Base-by-base conservation (phyloP, 2,113 vertebrate genomes). In the Tenebrosternarchus preto region DNA sequence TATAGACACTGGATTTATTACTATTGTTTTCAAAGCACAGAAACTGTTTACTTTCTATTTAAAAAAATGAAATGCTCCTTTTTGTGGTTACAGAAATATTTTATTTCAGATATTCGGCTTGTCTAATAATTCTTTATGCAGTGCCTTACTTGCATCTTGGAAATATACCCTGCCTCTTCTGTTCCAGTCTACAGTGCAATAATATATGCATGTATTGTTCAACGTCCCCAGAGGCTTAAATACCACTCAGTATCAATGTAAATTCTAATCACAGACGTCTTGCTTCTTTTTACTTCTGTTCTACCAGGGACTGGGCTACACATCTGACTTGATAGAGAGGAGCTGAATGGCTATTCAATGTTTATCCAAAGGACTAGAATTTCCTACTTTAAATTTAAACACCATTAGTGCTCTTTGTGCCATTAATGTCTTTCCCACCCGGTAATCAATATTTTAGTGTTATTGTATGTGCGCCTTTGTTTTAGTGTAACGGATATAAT, bases 81-180 rank as follows among this genome's bases (percentile, higher is more conserved):
- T 33, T 33, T 22, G 0, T 12, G 55, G 20, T 5, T 31, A 31
- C 8, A 59, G 19, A 59, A 59, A 59, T 59, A 59, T 59, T 59
- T 22, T 22, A 59, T 59, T 20, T 59, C 20, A 59, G n/a, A 5
- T 8, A 50, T 50, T 50, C 43, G 3, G 43, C n/a, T 22, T 22
- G 19, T 59, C 56, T 59, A 59, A 59, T 59, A 20, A 59, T 59
- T 59, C 19, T 59, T 20, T 59, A 59, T 59, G 56, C n/a, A 59
- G 22, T 59, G n/a, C 56, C 19, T n/a, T 3, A 59, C 12, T 59
- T 59, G 3, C 19, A n/a, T 1, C 56, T 22, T 59, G 19, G 4
- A 59, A 8, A n/a, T 59, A 22, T 5, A 59, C 9, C 3, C 5
- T n/a, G 3, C 19, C 11, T 22, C 33, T 68, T 15, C 8, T 68